phyloP scores from a whole-genome alignment of 2,113 vertebrate genomes.

The Micronycteris hirsuta region DNA sequence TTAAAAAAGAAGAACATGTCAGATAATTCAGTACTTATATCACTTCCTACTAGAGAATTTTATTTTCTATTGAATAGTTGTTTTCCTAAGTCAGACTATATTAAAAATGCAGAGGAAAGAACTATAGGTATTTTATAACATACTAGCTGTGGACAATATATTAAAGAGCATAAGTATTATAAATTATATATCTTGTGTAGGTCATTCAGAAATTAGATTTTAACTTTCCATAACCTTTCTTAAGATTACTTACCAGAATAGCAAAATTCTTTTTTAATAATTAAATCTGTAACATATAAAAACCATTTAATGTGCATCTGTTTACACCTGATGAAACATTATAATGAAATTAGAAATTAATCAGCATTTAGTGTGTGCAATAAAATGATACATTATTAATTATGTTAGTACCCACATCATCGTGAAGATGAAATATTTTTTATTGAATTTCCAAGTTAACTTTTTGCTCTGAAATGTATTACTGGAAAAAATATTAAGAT shows the following conservation, averaged over 20 bases:
- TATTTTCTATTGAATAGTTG: not conserved
- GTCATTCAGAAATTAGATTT: constrained; percentile 38
- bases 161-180: constrained; percentile 1
- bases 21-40: not conserved
- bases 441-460: constrained; percentile 65
- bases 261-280: constrained; percentile 14
- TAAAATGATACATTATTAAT: constrained; percentile 54
- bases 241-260: constrained; percentile 9
- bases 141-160: not conserved
- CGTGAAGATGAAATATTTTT: constrained; percentile 29
- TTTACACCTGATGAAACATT: constrained; percentile 52
- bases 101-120: not conserved
- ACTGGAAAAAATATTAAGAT: not conserved
- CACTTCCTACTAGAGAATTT: constrained; percentile 11
- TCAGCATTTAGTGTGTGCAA: constrained; percentile 2
- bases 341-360: constrained; percentile 55
- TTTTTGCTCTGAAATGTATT: constrained; percentile 19
- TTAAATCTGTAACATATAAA: constrained; percentile 3
- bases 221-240: constrained; percentile 37
- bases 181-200: not conserved
- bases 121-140: not conserved
- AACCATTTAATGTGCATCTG: not conserved
- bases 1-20: not conserved
- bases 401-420: constrained; percentile 44
- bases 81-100: not conserved